Conservation (phyloP, 2,797 vertebrate genomes). For the Artibeus lituratus region DNA sequence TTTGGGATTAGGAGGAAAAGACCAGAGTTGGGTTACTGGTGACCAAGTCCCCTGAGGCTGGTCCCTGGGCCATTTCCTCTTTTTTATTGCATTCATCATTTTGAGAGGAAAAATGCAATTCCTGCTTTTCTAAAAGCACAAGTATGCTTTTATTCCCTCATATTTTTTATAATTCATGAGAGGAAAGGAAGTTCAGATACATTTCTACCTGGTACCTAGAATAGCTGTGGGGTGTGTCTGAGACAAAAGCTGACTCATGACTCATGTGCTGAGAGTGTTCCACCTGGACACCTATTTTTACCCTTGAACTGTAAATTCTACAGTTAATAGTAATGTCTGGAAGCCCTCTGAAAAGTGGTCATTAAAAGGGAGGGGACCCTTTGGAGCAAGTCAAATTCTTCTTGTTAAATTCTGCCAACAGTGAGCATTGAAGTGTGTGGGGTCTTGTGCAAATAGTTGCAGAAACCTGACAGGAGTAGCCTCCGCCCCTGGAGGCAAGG, state of each 20-base stretch:
- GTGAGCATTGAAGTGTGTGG: rapidly evolving
- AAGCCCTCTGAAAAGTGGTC: not conserved
- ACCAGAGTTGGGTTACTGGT: too few relatives aligned
- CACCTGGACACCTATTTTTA: rapidly evolving
- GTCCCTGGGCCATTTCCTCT: not conserved
- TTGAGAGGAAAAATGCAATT: not conserved
- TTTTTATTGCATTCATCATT: not conserved
- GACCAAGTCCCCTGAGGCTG: not conserved
- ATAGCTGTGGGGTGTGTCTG: not conserved
- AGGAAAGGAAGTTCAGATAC: not conserved
- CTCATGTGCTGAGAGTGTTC: rapidly evolving
- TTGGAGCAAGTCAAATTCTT: not conserved
- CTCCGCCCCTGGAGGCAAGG: rapidly evolving
- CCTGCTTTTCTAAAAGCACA: not conserved
- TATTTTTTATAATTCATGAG: not conserved
- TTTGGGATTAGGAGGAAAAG: not conserved
- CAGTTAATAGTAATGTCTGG: not conserved
- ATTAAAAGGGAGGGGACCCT: not conserved
- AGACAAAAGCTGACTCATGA: not conserved
- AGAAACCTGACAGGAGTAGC: rapidly evolving
- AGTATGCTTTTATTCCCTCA: not conserved
- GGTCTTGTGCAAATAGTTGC: not conserved
- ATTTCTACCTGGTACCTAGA: not conserved
- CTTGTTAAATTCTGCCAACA: not conserved
- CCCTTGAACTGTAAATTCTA: not conserved